Base-by-base conservation (phyloP, 2,113 vertebrate species). In the Brachyistius frenatus region DNA sequence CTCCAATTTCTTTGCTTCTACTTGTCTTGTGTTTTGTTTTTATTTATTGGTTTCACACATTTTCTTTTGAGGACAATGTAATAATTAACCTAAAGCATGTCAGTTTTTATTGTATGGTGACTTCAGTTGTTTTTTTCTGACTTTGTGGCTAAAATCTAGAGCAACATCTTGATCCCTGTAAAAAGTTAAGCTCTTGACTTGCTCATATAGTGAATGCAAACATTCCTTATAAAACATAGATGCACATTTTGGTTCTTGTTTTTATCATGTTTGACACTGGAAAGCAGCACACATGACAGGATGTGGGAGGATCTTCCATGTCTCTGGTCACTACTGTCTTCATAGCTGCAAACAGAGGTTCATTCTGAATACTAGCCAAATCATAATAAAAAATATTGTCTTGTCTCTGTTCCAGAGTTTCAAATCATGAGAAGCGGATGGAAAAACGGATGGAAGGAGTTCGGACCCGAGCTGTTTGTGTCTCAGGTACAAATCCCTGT, bases 361-460 rank as follows among this genome's bases (percentile, higher is more conserved):
- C 23, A 23, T 66, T 52, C 32, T 32, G 13, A 49, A 62, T 23
- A 36, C 5, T 64, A 30, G 44, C 46, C 16, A 64, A 44, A 55
- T 31, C 39, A 13, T 7, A 1, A 50, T 52, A 74, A 70, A 55
- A 49, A 71, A 67, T 61, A 63, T 46, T 52, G 36, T 73, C 9
- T 10, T 23, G 23, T 85, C 32, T 80, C 31, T 54, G 1, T 0
- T 66, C 46, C 95, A 99, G 98, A 94, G 95, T 98, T 88, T 96
- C 96, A 88, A 98, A 98, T 94, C 98, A 96, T 72, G 98, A 99
- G 89, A 97, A 97, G 90, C 96, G 94, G 64, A 91, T 94, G 80
- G 93, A 98, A 80, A 99, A 98, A 89, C 96, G 94, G 30, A 91
- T 94, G 78, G 93, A 98, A 39, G 98, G 98, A 58, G 88, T 98